These are phyloP conservation scores for Mimas tiliae DNA, from an alignment of 2,888 invertebrate genomes.

Conservation along the genomic window DNA sequence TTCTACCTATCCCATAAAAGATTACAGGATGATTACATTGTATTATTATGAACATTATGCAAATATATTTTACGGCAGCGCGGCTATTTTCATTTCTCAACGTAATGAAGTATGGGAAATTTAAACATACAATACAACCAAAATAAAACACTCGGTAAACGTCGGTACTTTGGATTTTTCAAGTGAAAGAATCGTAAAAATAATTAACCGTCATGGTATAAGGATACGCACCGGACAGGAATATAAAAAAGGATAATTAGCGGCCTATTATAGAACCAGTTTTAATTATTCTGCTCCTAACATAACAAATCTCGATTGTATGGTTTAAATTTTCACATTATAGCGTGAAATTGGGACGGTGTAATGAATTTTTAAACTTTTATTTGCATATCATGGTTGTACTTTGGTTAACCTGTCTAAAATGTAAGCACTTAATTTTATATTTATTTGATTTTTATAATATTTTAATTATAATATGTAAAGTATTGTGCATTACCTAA, in stretches of 20 bases:
- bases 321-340: not conserved
- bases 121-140: not conserved
- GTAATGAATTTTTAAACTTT: conserved; percentile 1
- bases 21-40: no score
- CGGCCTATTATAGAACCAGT: not conserved
- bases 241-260: conserved; percentile 6
- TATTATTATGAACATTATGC: no score
- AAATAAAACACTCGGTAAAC: not conserved
- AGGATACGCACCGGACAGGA: not conserved
- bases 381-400: no score
- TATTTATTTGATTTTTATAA: no score
- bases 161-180: not conserved
- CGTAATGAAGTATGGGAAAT: not conserved
- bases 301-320: conserved; percentile 14
- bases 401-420: no score
- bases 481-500: no score
- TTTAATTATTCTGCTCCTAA: not conserved
- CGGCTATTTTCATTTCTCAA: not conserved
- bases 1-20: no score
- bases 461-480: no score
- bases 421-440: no score
- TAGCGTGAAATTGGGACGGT: not conserved
- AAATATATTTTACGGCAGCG: no score
- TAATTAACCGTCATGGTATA: not conserved
- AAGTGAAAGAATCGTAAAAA: conserved; percentile 1